Evolutionary conservation across 2,888 invertebrate species (phyloP).

Genomic region (Ligdia adustata): DNA sequence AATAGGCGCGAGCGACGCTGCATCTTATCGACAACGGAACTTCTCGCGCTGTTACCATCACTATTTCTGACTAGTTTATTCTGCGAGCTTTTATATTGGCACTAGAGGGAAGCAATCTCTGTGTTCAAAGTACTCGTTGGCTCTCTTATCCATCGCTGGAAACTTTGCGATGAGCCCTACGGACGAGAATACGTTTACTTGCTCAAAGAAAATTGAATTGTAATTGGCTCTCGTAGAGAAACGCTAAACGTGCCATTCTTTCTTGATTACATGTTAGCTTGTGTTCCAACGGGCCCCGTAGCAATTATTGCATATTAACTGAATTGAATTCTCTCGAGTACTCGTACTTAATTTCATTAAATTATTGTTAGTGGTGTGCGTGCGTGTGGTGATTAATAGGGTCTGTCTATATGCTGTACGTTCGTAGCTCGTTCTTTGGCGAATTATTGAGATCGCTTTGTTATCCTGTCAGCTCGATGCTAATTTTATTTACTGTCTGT

Average conservation of each 20-base stretch:
- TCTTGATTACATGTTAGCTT: constrained; percentile 30
- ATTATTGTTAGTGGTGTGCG: constrained; percentile 56
- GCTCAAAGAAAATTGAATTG: constrained; percentile 72
- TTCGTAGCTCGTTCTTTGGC: constrained; percentile 67
- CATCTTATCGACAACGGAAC: constrained; percentile 63
- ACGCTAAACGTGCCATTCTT: constrained; percentile 68
- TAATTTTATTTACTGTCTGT: constrained; percentile 81
- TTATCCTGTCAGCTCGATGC: constrained; percentile 71
- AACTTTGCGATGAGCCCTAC: constrained; percentile 42
- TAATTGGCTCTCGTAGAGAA: constrained; percentile 67
- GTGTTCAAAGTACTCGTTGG: constrained; percentile 38
- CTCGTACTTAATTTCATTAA: constrained; percentile 62
- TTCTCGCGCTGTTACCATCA: constrained; percentile 61
- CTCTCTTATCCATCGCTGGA: constrained; percentile 44
- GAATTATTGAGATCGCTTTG: constrained; percentile 79
- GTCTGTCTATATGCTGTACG: constrained; percentile 44
- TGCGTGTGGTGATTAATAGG: constrained; percentile 64
- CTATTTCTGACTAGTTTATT: constrained; percentile 63
- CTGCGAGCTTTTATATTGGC: constrained; percentile 36
- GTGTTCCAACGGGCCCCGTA: constrained; percentile 24
- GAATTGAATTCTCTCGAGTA: constrained; percentile 59
- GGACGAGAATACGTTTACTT: constrained; percentile 59
- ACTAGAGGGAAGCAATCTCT: constrained; percentile 46
- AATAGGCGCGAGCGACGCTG: constrained; percentile 65
- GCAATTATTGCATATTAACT: constrained; percentile 73